Percentiles rank a stretch among this genome's conserved stretches.
Conservation (phyloP, 2,888 invertebrate genomes). For the Mellilla xanthometata region DNA sequence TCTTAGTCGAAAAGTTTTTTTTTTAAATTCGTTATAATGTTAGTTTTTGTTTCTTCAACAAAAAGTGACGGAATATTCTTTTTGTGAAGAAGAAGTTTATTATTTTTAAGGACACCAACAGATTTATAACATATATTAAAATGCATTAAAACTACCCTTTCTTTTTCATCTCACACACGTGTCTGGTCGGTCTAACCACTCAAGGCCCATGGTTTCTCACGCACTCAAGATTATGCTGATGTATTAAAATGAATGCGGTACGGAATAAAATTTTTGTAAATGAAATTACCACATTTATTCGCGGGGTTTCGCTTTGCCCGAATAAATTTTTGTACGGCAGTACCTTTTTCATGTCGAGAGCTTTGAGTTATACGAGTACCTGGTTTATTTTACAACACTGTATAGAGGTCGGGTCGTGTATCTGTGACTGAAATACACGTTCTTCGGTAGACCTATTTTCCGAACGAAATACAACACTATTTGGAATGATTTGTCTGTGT, state of each 20-base stretch:
- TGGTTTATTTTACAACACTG: conserved; percentile 34
- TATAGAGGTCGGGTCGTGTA: conserved; percentile 26
- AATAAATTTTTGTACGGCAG: conserved; percentile 55
- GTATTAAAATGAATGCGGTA: conserved; percentile 70
- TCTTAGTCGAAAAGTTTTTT: too few species aligned
- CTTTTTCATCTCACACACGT: not conserved
- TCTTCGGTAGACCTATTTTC: conserved; percentile 11
- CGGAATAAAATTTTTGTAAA: conserved; percentile 58
- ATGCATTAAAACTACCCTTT: not conserved
- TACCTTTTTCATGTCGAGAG: conserved; percentile 60
- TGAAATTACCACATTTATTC: conserved; percentile 71
- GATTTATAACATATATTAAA: conserved; percentile 2
- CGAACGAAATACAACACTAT: conserved; percentile 12
- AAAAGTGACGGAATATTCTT: too few species aligned
- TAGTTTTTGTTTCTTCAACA: too few species aligned
- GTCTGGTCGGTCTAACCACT: conserved; percentile 28
- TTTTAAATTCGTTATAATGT: too few species aligned
- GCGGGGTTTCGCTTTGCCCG: conserved; percentile 52
- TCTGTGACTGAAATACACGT: conserved; percentile 20
- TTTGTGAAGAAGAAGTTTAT: not conserved
- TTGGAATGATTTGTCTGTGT: conserved; percentile 3
- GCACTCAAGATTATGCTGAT: conserved; percentile 67
- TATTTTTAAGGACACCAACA: not conserved
- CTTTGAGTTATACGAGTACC: conserved; percentile 42
- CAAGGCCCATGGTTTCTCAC: conserved; percentile 50